phyloP scores from a whole-genome alignment of 2,797 vertebrate species.

The Anisognathus igniventris region DNA sequence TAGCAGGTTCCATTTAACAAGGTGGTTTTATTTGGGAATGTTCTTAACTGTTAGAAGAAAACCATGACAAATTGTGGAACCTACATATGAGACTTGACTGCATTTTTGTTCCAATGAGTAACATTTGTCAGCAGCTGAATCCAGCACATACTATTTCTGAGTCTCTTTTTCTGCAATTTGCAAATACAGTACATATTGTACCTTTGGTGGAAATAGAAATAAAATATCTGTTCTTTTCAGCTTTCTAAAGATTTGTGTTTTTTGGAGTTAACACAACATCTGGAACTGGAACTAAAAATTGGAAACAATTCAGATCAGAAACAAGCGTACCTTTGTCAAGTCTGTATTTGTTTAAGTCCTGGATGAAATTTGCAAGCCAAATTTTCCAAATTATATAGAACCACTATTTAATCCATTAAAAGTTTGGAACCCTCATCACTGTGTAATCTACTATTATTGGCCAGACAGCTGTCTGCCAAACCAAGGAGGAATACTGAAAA shows the following conservation, averaged over 20 bases:
- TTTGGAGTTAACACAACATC: slow-evolving; percentile 62
- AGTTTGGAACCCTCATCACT: not conserved
- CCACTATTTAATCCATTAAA: slow-evolving; percentile 42
- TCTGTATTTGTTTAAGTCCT: slow-evolving; percentile 49
- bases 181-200: not conserved
- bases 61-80: not conserved
- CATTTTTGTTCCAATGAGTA: not conserved
- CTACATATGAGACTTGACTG: not conserved
- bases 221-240: slow-evolving; percentile 44
- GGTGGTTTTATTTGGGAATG: not conserved
- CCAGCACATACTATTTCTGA: not conserved
- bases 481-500: not conserved
- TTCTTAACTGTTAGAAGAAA: not conserved
- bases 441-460: slow-evolving; percentile 40
- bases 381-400: slow-evolving; percentile 42
- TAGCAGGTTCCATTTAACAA: not conserved
- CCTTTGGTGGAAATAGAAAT: slow-evolving; percentile 5
- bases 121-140: not conserved
- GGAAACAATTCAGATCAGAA: slow-evolving; percentile 63
- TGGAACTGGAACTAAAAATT: slow-evolving; percentile 52
- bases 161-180: not conserved
- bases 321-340: slow-evolving; percentile 73
- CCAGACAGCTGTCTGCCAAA: slow-evolving; percentile 31
- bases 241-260: not conserved
- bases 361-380: slow-evolving; percentile 16